Conservation (phyloP, 2,888 invertebrate genomes). For the Thymelicus sylvestris region DNA sequence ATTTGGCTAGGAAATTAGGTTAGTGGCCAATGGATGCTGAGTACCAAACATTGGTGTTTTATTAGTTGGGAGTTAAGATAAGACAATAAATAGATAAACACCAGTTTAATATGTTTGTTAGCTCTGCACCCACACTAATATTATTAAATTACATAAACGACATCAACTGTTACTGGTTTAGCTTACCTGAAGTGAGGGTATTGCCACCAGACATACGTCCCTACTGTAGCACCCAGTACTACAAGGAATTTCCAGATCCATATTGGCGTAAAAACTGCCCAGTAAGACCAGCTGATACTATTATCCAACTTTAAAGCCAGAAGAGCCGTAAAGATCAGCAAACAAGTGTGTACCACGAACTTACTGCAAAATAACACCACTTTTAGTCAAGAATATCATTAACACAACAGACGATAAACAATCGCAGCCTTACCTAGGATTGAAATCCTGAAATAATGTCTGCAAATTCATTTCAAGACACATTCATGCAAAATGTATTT, state of each 20-base stretch:
- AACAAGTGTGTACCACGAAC: slow-evolving; percentile 97
- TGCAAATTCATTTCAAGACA: slow-evolving; percentile 92
- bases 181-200: slow-evolving; percentile 96
- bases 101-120: not conserved
- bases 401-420: slow-evolving; percentile 38
- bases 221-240: slow-evolving; percentile 94
- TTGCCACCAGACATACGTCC: slow-evolving; percentile 97
- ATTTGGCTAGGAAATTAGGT: no score
- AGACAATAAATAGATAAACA: not conserved
- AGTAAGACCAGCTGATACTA: slow-evolving; percentile 95
- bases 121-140: not conserved
- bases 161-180: not conserved
- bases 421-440: slow-evolving; percentile 89
- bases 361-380: slow-evolving; percentile 87
- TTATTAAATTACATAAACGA: not conserved
- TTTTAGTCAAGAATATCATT: slow-evolving; percentile 31
- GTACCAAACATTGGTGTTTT: not conserved
- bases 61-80: not conserved
- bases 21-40: no score
- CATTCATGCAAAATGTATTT: slow-evolving; percentile 59
- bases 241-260: slow-evolving; percentile 99
- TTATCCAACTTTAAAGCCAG: slow-evolving; percentile 96
- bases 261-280: slow-evolving; percentile 97
- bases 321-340: slow-evolving; percentile 95
- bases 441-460: slow-evolving; percentile 95